Base-by-base conservation (phyloP, 2,888 invertebrate genomes). In the Scaeva pyrastri region DNA sequence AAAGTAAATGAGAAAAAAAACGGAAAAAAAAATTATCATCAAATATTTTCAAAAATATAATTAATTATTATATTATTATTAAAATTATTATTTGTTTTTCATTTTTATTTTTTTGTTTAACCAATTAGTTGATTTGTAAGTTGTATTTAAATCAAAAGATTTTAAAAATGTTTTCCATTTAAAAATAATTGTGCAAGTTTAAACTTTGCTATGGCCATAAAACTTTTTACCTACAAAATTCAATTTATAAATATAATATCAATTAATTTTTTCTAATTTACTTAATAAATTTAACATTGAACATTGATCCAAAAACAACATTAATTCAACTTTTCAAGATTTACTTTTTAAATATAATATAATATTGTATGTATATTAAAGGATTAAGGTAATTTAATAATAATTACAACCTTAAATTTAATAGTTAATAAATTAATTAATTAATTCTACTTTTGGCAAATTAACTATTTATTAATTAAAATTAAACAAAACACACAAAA, bases 131-230 rank as follows among this genome's bases (percentile, higher is more conserved):
- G 1, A 14, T 23, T 52, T 31, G 31, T 6, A 74, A 21, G 0
- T 58, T 50, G 26, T 45, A 52, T 41, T 5, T n/a, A 31, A 66
- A 8, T 39, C 10, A 52, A 60, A 48, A 77, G 11, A 52, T 55
- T 52, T n/a, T 76, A 58, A 21, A 66, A 23, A 56, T 31, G 45
- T 39, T 14, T 55, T 60, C 16, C 19, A 80, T 66, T 80, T 80
- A 75, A 72, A 80, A 62, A 68, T 79, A 73, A 45, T 70, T 78
- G 86, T 86, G 86, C 82, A 86, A 62, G 21, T 81, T 78, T 75
- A 26, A 76, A 64, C 43, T 43, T 78, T 78, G 86, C 86, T 86
- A 86, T 86, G 86, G 86, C 71, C 86, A 82, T 74, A 19, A 77
- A 86, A 86, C 77, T 66, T 58, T n/a, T 86, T 78, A 86, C 81